These are phyloP conservation scores for Onchidella celtica DNA, from an alignment of 2,888 invertebrate species.

Conservation along the genomic window DNA sequence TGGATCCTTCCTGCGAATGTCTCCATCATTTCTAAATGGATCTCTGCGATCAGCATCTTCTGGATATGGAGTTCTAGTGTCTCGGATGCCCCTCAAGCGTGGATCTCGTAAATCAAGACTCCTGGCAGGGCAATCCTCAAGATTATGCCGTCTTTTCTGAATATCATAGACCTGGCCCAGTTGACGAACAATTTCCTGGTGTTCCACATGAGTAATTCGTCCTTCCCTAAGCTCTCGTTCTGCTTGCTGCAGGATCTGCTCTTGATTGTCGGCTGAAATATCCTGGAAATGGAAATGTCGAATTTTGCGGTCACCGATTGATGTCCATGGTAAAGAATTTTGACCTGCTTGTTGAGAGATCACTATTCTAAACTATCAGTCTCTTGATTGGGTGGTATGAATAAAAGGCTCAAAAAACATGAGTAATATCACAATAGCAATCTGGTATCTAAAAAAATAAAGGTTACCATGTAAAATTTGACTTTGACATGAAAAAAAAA, in stretches of 20 bases:
- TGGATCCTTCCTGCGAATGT: slow-evolving; percentile 29
- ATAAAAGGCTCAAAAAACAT: too few relatives aligned
- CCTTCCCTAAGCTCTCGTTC: slow-evolving; percentile 89
- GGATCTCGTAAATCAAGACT: slow-evolving; percentile 38
- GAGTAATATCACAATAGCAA: too few relatives aligned
- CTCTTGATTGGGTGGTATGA: too few relatives aligned
- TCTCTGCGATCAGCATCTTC: slow-evolving; percentile 34
- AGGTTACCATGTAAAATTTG: too few relatives aligned
- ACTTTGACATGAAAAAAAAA: too few relatives aligned
- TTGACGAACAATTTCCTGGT: slow-evolving; percentile 74
- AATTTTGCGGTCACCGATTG: too few relatives aligned
- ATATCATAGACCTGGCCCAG: slow-evolving; percentile 66
- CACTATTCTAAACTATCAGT: too few relatives aligned
- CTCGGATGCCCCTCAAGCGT: slow-evolving; percentile 42
- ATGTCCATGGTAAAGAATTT: too few relatives aligned
- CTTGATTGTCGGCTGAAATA: slow-evolving; percentile 53
- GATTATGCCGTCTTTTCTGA: slow-evolving; percentile 54
- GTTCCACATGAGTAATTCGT: slow-evolving; percentile 70
- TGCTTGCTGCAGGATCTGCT: slow-evolving; percentile 83
- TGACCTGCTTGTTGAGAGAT: too few relatives aligned
- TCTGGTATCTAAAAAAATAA: too few relatives aligned
- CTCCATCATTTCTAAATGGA: slow-evolving; percentile 26
- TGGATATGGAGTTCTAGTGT: slow-evolving; percentile 4
- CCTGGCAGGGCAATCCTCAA: slow-evolving; percentile 12
- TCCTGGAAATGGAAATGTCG: slow-evolving; percentile 46